These are phyloP conservation scores for Pygocentrus nattereri DNA, from an alignment of 2,797 vertebrate species.

Conservation along the genomic window DNA sequence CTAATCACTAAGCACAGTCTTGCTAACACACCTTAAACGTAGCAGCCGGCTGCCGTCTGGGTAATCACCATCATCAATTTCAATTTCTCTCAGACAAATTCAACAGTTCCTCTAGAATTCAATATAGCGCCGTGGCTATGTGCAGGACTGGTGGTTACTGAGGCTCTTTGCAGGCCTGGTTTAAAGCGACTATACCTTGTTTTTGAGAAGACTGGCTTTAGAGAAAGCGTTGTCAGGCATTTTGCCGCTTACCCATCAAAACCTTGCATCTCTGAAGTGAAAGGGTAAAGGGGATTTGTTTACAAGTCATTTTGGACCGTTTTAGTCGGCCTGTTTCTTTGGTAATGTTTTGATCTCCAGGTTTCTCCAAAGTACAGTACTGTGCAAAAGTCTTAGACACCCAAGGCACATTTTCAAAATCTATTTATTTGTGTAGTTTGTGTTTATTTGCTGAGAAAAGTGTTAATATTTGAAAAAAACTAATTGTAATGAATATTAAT, in stretches of 20 bases:
- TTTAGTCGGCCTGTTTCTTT: too few relatives aligned
- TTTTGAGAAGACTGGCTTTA: not conserved
- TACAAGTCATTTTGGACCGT: too few relatives aligned
- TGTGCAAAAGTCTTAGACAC: too few relatives aligned
- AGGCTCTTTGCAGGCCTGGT: not conserved
- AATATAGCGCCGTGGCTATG: not conserved
- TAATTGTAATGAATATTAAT: too few relatives aligned
- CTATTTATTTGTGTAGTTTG: too few relatives aligned
- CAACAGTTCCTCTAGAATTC: constrained; percentile 23
- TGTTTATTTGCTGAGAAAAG: too few relatives aligned
- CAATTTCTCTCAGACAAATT: constrained; percentile 26
- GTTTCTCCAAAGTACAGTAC: too few relatives aligned
- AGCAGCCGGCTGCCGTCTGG: constrained; percentile 32
- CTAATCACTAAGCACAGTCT: constrained; percentile 23
- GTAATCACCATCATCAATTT: constrained; percentile 46
- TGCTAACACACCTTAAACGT: constrained; percentile 34
- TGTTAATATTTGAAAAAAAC: too few relatives aligned
- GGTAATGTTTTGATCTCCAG: too few relatives aligned
- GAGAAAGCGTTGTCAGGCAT: too few relatives aligned
- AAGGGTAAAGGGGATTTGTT: not conserved
- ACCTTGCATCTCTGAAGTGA: not conserved
- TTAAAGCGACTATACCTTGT: not conserved
- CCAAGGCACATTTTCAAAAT: too few relatives aligned
- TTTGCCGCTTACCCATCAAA: not conserved
- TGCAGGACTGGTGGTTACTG: not conserved